Percentiles rank a stretch among this genome's conserved stretches.
These are phyloP conservation scores for Passer domesticus DNA, from an alignment of 2,113 vertebrate genomes.

Conservation along the genomic window DNA sequence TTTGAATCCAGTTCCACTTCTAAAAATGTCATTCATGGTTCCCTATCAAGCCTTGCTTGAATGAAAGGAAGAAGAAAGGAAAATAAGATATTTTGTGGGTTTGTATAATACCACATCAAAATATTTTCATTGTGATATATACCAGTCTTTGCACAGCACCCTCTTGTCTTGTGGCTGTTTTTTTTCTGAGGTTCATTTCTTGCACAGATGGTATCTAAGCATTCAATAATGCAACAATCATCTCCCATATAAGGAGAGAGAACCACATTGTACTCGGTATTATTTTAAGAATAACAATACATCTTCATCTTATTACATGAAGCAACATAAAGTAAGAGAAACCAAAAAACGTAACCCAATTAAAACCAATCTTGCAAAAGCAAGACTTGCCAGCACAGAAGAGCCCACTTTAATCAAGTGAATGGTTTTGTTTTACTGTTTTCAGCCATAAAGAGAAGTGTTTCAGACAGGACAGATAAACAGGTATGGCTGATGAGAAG, in stretches of 20 bases:
- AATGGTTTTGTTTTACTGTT: neutral
- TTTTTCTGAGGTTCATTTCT: neutral
- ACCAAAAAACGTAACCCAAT: slow-evolving; percentile 10
- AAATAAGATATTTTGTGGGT: slow-evolving; percentile 16
- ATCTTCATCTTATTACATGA: slow-evolving; percentile 5
- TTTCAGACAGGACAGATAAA: neutral
- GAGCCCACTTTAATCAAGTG: neutral
- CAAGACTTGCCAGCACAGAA: slow-evolving; percentile 11
- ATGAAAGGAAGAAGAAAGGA: slow-evolving; percentile 25
- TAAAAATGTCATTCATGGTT: slow-evolving; percentile 15
- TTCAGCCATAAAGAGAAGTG: neutral
- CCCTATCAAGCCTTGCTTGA: neutral
- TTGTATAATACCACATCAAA: slow-evolving; percentile 19
- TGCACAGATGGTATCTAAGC: slow-evolving; percentile 9
- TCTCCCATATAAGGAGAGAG: slow-evolving; percentile 1
- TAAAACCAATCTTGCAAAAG: slow-evolving; percentile 22
- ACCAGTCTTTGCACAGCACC: neutral
- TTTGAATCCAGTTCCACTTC: neutral
- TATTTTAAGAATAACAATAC: slow-evolving; percentile 32
- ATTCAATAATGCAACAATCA: neutral
- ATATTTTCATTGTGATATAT: neutral
- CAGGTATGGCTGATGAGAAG: neutral
- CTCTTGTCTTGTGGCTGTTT: neutral
- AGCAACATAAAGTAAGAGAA: neutral
- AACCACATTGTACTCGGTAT: neutral